A percentile compares a stretch with the other conserved stretches of the same genome.
These are phyloP conservation scores for Gouania willdenowi DNA, from an alignment of 2,797 vertebrate species.

Conservation along the genomic window DNA sequence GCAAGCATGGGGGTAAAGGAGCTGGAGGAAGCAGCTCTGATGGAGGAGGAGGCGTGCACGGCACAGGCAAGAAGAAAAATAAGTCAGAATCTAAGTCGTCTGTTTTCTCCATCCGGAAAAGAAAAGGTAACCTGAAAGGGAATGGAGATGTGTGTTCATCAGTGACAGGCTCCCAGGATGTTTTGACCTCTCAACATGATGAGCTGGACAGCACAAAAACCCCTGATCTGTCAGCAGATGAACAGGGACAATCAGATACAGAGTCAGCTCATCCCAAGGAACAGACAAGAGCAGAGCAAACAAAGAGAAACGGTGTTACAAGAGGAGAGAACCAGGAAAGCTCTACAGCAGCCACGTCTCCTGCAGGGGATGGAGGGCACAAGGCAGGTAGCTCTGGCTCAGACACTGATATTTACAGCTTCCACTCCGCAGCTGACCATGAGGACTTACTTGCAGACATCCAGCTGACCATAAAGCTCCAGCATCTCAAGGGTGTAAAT, in stretches of 20 bases:
- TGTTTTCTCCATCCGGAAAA: constrained; percentile 92
- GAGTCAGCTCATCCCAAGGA: constrained; percentile 52
- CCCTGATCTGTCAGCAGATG: constrained; percentile 85
- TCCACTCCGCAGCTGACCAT: constrained; percentile 93
- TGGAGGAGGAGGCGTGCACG: constrained; percentile 26
- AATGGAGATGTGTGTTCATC: constrained; percentile 48
- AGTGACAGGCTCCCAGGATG: constrained; percentile 81
- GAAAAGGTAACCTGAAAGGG: constrained; percentile 80
- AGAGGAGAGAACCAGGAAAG: constrained; percentile 50
- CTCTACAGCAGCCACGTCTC: constrained; percentile 50
- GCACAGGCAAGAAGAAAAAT: constrained; percentile 81
- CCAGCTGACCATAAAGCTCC: constrained; percentile 90
- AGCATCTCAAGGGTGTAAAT: constrained; percentile 70
- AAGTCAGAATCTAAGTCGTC: constrained; percentile 87
- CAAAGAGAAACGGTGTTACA: background rate
- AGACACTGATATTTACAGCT: constrained; percentile 96
- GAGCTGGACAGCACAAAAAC: constrained; percentile 88
- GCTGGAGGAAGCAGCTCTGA: constrained; percentile 31
- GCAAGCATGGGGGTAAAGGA: constrained; percentile 78
- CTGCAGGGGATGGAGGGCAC: constrained; percentile 76
- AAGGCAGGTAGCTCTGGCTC: constrained; percentile 92
- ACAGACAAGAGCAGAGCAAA: constrained; percentile 1
- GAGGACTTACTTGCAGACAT: constrained; percentile 97
- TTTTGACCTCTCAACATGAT: constrained; percentile 76
- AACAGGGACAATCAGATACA: constrained; percentile 81